Conservation (phyloP, 2,888 invertebrate genomes). For the Emesis castigata region DNA sequence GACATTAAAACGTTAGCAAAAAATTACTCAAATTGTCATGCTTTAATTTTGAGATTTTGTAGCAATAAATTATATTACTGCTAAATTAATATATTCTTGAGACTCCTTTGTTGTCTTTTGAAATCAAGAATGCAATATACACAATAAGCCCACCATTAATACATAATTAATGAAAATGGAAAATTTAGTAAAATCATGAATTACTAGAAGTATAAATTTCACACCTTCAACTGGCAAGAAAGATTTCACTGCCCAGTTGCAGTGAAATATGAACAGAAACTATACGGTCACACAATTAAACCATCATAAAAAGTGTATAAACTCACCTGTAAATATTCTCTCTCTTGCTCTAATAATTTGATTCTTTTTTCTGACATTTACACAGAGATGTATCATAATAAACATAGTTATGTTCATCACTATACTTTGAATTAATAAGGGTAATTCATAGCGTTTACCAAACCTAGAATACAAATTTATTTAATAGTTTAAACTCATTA, state of each 20-base stretch:
- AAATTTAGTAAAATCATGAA: neutral
- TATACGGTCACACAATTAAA: no score
- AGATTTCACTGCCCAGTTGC: neutral
- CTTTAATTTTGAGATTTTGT: no score
- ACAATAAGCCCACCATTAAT: neutral
- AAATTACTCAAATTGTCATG: no score
- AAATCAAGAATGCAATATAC: no score
- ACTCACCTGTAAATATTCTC: conserved; percentile 95
- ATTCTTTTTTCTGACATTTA: conserved; percentile 95
- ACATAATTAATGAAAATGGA: neutral
- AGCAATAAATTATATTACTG: no score
- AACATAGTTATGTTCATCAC: conserved; percentile 99
- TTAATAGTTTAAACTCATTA: neutral
- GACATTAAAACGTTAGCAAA: no score
- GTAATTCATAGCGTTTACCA: conserved; percentile 98
- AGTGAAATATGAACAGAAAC: neutral
- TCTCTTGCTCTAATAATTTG: conserved; percentile 94
- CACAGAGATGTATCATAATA: conserved; percentile 97
- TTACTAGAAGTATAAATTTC: neutral
- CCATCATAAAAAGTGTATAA: no score
- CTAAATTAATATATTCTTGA: no score
- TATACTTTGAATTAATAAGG: conserved; percentile 97
- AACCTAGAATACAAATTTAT: conserved; percentile 92
- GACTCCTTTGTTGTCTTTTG: no score
- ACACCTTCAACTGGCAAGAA: neutral